Percentiles rank a stretch among this genome's conserved stretches.
These are phyloP conservation scores for Triplophysa bombifrons DNA, from an alignment of 2,797 vertebrate genomes.

Conservation along the genomic window DNA sequence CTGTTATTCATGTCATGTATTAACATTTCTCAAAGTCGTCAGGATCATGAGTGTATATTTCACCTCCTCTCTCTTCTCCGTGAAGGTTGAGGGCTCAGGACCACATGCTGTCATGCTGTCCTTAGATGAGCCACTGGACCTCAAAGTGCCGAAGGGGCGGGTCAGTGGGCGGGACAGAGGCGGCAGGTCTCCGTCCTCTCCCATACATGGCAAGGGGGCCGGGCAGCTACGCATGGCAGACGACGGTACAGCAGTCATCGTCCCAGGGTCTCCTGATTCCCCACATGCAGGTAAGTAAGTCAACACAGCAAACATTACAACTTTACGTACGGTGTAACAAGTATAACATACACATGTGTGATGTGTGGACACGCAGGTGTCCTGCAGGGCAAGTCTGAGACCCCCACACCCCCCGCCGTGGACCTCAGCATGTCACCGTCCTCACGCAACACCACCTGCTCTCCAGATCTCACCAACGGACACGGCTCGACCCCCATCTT, in stretches of 20 bases:
- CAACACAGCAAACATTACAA: background rate
- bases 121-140: constrained; percentile 93
- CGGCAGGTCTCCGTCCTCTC: constrained; percentile 59
- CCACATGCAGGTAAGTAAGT: constrained; percentile 73
- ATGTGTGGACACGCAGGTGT: constrained; percentile 69
- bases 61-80: constrained; percentile 44
- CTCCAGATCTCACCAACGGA: constrained; percentile 81
- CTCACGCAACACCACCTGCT: constrained; percentile 77
- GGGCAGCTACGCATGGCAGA: constrained; percentile 79
- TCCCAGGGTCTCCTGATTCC: constrained; percentile 77
- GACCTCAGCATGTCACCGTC: constrained; percentile 92
- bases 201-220: constrained; percentile 69
- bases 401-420: constrained; percentile 82
- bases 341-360: background rate
- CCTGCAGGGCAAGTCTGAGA: constrained; percentile 79
- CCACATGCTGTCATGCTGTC: constrained; percentile 84
- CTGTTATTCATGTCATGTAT: too few species aligned
- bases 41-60: background rate
- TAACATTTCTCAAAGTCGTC: too few species aligned
- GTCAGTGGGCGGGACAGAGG: constrained; percentile 75
- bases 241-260: constrained; percentile 78
- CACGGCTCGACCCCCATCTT: constrained; percentile 73
- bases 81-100: constrained; percentile 68
- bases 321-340: background rate
- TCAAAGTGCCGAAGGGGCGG: constrained; percentile 88